Conservation (phyloP, 2,113 vertebrate genomes). For the Oncorhynchus kisutch region DNA sequence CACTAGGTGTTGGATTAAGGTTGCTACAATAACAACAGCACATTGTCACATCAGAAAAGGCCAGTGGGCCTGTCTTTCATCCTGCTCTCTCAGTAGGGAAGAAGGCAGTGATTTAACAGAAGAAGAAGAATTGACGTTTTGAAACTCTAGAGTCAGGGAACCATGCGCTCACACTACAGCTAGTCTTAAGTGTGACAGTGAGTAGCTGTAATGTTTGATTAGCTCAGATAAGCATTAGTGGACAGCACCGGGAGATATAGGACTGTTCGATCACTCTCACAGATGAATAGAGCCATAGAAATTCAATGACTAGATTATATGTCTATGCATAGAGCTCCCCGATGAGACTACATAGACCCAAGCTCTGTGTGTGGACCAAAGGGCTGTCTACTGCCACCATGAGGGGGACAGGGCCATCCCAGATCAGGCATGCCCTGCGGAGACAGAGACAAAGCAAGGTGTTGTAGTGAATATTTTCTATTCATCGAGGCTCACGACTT, state of each 20-base stretch:
- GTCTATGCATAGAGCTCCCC: too few species aligned
- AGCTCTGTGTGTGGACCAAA: background rate
- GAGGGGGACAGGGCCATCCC: background rate
- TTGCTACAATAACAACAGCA: too few species aligned
- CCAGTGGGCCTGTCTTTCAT: background rate
- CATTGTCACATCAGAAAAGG: too few species aligned
- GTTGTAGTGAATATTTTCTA: constrained; percentile 16
- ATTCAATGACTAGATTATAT: too few species aligned
- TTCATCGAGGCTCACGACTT: background rate
- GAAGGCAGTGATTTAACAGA: background rate
- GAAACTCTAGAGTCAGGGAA: background rate
- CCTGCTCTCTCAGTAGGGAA: background rate
- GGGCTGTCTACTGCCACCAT: background rate
- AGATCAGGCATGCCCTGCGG: background rate
- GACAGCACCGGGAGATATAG: too few species aligned
- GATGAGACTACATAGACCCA: too few species aligned
- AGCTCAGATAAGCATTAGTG: background rate
- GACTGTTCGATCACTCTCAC: background rate
- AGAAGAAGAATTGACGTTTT: background rate
- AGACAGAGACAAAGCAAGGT: background rate
- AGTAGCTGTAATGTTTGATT: background rate
- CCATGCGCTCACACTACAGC: background rate
- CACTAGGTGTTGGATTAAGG: too few species aligned
- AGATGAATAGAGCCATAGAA: background rate
- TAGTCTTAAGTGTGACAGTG: background rate